Percentiles rank a stretch among this genome's conserved stretches.
phyloP scores from a whole-genome alignment of 2,113 vertebrate genomes.

The Marcusenius ussheri region DNA sequence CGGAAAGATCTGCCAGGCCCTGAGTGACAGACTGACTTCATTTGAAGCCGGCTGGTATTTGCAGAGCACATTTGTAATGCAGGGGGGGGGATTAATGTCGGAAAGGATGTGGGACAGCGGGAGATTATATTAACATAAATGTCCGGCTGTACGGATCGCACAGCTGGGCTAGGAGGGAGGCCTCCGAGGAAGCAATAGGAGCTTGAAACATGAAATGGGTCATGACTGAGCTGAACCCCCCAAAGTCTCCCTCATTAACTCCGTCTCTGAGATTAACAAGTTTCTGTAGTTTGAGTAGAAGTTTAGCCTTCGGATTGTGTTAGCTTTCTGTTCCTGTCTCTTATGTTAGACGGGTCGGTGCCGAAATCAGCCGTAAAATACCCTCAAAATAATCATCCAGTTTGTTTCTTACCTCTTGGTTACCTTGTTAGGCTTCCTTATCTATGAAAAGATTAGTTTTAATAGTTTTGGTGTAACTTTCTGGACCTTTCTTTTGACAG shows the following conservation, averaged over 20 bases:
- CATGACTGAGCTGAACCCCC: neutral
- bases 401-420: too few relatives aligned
- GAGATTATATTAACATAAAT: slow-evolving; percentile 3
- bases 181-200: neutral
- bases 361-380: too few relatives aligned
- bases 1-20: neutral
- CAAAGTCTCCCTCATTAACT: neutral
- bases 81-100: neutral
- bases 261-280: neutral
- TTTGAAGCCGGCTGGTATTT: neutral
- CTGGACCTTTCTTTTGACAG: too few relatives aligned
- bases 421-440: too few relatives aligned
- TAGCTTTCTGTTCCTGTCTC: too few relatives aligned
- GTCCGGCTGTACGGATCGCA: neutral
- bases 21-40: neutral
- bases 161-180: neutral
- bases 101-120: neutral
- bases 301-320: neutral
- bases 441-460: too few relatives aligned
- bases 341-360: too few relatives aligned
- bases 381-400: too few relatives aligned
- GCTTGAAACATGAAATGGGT: neutral
- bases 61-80: neutral
- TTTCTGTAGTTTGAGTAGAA: neutral
- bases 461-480: too few relatives aligned